Conservation (phyloP, 1,140 invertebrate genomes). For the Drosophila seguyi region DNA sequence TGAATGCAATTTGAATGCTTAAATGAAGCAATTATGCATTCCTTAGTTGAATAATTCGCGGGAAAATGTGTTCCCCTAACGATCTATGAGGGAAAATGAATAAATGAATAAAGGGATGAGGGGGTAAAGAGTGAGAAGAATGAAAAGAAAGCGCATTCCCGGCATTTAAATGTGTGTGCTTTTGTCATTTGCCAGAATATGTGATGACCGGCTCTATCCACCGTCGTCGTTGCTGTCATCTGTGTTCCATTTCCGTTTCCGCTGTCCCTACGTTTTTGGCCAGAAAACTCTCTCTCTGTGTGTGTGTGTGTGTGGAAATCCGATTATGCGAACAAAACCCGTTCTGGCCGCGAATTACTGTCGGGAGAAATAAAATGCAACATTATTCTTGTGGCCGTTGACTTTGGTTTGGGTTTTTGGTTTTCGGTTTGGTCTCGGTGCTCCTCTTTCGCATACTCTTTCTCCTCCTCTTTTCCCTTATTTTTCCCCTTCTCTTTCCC, state of each 20-base stretch:
- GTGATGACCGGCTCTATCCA: slow-evolving; percentile 14
- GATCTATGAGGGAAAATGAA: slow-evolving; percentile 28
- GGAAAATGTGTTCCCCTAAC: slow-evolving; percentile 4
- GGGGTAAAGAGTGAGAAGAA: too few species aligned
- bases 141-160: slow-evolving; percentile 45
- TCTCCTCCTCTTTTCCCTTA: too few species aligned
- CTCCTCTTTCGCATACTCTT: background rate
- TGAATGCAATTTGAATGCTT: background rate
- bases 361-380: slow-evolving; percentile 79
- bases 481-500: too few species aligned
- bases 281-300: slow-evolving; percentile 29
- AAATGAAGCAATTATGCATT: slow-evolving; percentile 48
- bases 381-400: slow-evolving; percentile 79
- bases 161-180: slow-evolving; percentile 45
- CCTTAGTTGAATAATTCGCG: slow-evolving; percentile 23
- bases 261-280: background rate
- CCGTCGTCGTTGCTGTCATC: background rate
- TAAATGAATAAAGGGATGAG: too few species aligned
- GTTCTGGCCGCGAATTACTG: slow-evolving; percentile 75
- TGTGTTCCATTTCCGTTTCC: slow-evolving; percentile 1
- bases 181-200: slow-evolving; percentile 44
- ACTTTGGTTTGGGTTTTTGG: slow-evolving; percentile 43
- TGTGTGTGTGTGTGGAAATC: slow-evolving; percentile 67
- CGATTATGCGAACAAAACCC: slow-evolving; percentile 78
- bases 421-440: slow-evolving; percentile 11